A percentile compares a stretch with the other conserved stretches of the same genome.
Evolutionary conservation across 2,113 vertebrate species (phyloP).

Genomic region (Xiphorhynchus elegans): DNA sequence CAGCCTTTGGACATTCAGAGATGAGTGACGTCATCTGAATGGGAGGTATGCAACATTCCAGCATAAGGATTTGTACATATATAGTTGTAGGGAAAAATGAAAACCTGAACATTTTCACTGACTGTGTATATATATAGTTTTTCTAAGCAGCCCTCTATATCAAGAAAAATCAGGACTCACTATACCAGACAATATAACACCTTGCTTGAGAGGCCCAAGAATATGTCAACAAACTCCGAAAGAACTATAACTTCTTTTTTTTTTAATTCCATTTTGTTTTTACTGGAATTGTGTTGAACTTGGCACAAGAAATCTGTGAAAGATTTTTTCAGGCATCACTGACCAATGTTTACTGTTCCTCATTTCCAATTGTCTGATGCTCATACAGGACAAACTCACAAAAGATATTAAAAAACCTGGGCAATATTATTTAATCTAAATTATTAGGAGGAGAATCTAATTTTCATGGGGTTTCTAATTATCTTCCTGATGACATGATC

Average conservation of each 20-base stretch:
- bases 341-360: background rate
- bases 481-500: background rate
- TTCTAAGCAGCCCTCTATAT: background rate
- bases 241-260: background rate
- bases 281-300: background rate
- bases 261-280: background rate
- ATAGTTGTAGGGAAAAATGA: background rate
- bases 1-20: background rate
- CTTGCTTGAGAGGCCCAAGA: background rate
- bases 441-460: background rate
- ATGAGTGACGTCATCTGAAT: background rate
- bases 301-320: background rate
- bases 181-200: rapidly evolving
- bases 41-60: background rate
- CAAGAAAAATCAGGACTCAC: background rate
- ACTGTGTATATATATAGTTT: background rate
- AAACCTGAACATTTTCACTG: background rate
- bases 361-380: background rate
- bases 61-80: background rate
- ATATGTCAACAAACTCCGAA: background rate
- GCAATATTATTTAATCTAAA: background rate
- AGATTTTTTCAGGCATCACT: background rate
- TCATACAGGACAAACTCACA: background rate
- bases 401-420: background rate
- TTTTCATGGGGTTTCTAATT: background rate